Percentiles rank a stretch among this genome's conserved stretches.
Evolutionary conservation across 2,797 vertebrate species (phyloP).

Genomic region (Sphenodon punctatus): DNA sequence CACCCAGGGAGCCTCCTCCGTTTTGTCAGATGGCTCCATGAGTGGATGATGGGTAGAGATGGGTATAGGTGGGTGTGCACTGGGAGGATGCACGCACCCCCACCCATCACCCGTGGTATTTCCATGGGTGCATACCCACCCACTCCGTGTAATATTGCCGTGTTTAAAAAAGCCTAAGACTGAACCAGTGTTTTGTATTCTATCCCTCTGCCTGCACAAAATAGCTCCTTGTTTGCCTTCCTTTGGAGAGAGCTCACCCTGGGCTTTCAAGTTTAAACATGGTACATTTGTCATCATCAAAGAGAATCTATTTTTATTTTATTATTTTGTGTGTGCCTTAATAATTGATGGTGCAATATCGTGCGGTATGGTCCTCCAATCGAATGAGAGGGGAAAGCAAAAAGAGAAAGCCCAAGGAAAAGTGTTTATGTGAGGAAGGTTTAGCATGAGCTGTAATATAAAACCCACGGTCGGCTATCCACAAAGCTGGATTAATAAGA

Average conservation of each 20-base stretch:
- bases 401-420: fast-evolving
- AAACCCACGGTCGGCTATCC: neutral
- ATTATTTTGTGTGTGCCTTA: neutral
- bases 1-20: too few relatives aligned
- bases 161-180: too few relatives aligned
- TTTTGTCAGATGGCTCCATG: too few relatives aligned
- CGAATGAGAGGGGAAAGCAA: neutral
- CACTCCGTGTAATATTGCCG: too few relatives aligned
- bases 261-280: neutral
- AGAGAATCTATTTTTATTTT: neutral
- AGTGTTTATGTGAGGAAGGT: neutral
- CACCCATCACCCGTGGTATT: too few relatives aligned
- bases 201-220: neutral
- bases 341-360: neutral
- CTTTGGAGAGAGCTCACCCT: neutral
- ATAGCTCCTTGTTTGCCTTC: neutral
- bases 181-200: fast-evolving
- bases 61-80: too few relatives aligned
- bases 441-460: neutral
- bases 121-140: too few relatives aligned
- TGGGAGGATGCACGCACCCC: too few relatives aligned
- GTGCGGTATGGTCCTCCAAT: neutral
- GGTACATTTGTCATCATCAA: neutral
- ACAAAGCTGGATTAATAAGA: neutral
- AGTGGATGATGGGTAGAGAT: too few relatives aligned